Evolutionary conservation across 2,888 invertebrate species (phyloP).

Genomic region (Microdon myrmicae): DNA sequence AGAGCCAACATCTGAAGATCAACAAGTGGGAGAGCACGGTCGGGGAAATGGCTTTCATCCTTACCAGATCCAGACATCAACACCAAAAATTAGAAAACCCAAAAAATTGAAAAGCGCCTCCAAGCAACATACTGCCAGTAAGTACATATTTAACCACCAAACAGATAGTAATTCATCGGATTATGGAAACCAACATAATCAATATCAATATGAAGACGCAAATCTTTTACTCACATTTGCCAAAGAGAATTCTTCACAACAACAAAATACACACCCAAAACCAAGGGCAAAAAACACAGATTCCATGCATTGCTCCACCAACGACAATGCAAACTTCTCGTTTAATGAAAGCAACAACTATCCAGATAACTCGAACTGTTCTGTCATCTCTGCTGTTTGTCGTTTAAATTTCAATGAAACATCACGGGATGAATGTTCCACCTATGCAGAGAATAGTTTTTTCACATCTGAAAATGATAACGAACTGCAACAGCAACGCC

Average conservation of each 20-base stretch:
- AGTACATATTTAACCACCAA: conserved; percentile 53
- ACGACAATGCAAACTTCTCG: conserved; percentile 63
- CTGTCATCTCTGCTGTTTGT: conserved; percentile 61
- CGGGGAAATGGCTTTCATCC: conserved; percentile 62
- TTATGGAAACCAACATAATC: conserved; percentile 24
- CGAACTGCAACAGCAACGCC: conserved; percentile 63
- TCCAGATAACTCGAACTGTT: conserved; percentile 63
- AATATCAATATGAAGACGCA: conserved; percentile 55
- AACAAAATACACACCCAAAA: conserved; percentile 35
- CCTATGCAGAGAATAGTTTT: conserved; percentile 66
- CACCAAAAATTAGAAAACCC: conserved; percentile 59
- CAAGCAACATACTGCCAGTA: conserved; percentile 56
- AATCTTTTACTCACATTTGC: conserved; percentile 55
- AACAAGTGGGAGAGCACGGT: conserved; percentile 46
- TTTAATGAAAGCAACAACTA: conserved; percentile 61
- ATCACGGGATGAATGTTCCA: conserved; percentile 61
- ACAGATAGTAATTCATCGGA: conserved; percentile 63
- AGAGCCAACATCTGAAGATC: conserved; percentile 44
- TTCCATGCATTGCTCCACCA: conserved; percentile 58
- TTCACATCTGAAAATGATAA: conserved; percentile 65
- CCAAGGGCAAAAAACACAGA: conserved; percentile 43
- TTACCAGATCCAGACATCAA: conserved; percentile 62
- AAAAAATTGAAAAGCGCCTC: conserved; percentile 53
- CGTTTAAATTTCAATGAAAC: conserved; percentile 62
- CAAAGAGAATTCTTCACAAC: conserved; percentile 49